These are phyloP conservation scores for Piaya cayana DNA, from an alignment of 2,113 vertebrate genomes.

Conservation along the genomic window DNA sequence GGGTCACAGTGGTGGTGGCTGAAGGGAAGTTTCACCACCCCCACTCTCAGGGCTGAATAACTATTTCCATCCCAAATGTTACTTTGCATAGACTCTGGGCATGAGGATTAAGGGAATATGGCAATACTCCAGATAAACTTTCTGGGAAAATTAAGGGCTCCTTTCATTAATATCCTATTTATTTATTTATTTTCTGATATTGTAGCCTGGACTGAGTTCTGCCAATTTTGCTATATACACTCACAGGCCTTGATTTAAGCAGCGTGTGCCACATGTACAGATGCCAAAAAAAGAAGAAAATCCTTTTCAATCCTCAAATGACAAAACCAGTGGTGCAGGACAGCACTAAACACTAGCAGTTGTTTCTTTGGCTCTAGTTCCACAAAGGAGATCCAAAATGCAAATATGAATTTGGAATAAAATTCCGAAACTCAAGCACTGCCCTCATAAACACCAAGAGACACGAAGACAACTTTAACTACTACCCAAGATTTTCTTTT, in stretches of 20 bases:
- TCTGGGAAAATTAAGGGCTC: not conserved
- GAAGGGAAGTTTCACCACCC: not conserved
- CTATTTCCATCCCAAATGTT: not conserved
- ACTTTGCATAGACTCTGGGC: not conserved
- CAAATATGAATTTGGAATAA: not conserved
- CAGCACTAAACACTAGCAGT: not conserved
- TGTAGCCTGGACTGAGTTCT: constrained; percentile 6
- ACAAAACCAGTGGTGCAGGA: constrained; percentile 44
- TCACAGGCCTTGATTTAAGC: not conserved
- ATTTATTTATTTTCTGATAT: not conserved
- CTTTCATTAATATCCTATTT: constrained; percentile 28
- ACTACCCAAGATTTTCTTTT: not conserved
- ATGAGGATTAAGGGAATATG: not conserved
- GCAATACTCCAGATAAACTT: not conserved
- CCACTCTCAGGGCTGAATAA: not conserved
- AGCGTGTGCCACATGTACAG: not conserved
- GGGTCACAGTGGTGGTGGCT: not conserved
- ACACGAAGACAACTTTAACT: not conserved
- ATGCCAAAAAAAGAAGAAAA: constrained; percentile 46
- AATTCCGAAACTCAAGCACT: not conserved
- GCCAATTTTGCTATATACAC: constrained; percentile 11
- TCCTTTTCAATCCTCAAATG: constrained; percentile 52
- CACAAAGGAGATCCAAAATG: not conserved
- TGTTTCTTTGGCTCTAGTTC: not conserved
- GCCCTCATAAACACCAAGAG: not conserved